phyloP scores from a whole-genome alignment of 2,797 vertebrate genomes.

The Bradypodion ventrale region DNA sequence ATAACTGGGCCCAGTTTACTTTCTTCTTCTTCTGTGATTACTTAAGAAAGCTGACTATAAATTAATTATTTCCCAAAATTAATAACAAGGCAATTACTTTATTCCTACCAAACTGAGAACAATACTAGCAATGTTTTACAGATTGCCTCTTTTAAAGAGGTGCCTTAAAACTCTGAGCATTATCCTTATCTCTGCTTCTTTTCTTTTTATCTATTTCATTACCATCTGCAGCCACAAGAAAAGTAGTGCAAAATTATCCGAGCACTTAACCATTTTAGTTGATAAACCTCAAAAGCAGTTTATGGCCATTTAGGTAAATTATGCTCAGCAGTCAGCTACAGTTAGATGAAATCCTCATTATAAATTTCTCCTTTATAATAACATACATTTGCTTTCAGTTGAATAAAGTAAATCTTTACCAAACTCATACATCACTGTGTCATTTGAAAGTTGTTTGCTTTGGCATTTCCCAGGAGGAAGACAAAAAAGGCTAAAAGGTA shows the following conservation, averaged over 20 bases:
- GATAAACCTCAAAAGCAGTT: constrained; percentile 68
- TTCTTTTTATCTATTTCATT: constrained; percentile 57
- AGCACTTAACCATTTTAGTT: constrained; percentile 65
- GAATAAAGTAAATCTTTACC: constrained; percentile 59
- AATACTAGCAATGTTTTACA: neutral
- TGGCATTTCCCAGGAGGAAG: constrained; percentile 48
- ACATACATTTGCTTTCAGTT: constrained; percentile 53
- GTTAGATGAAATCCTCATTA: constrained; percentile 68
- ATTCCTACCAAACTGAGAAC: neutral
- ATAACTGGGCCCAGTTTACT: neutral
- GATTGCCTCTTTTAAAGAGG: neutral
- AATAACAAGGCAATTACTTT: neutral
- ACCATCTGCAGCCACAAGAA: constrained; percentile 19
- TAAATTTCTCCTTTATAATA: constrained; percentile 55
- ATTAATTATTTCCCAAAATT: neutral
- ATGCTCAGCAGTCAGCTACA: constrained; percentile 65
- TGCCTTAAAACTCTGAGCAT: constrained; percentile 25
- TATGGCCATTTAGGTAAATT: constrained; percentile 70
- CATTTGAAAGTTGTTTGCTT: constrained; percentile 46
- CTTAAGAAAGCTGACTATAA: neutral
- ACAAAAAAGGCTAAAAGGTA: neutral
- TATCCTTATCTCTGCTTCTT: constrained; percentile 19
- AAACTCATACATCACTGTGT: constrained; percentile 61
- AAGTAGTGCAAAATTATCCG: constrained; percentile 62
- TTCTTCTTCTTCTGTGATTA: neutral